These are phyloP conservation scores for Pangasius djambal DNA, from an alignment of 2,797 vertebrate species.

Conservation along the genomic window DNA sequence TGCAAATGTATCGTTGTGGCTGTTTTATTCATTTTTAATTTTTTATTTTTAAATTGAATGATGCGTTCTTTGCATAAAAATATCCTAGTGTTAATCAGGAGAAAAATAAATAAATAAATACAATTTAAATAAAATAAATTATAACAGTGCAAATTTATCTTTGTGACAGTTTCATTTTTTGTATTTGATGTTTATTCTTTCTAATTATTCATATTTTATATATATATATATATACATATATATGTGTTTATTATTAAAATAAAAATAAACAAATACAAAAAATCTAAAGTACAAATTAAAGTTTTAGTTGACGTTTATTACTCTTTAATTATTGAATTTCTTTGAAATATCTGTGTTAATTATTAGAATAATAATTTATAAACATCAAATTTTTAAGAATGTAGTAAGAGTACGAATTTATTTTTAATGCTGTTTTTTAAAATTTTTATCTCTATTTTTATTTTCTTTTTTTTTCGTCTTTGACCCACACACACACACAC, in stretches of 20 bases:
- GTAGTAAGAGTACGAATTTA: neutral
- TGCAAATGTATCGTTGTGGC: neutral
- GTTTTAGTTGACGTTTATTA: neutral
- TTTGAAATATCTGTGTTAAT: neutral
- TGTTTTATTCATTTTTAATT: neutral
- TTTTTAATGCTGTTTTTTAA: neutral
- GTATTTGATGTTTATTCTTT: too few relatives aligned
- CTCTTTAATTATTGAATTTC: neutral
- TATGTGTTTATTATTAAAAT: neutral
- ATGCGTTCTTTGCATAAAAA: neutral
- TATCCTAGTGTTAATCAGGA: neutral
- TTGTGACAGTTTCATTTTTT: neutral
- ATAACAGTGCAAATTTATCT: neutral
- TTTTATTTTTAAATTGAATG: neutral
- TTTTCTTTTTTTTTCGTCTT: neutral
- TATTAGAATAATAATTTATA: neutral
- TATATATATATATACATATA: too few relatives aligned
- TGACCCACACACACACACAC: slow-evolving; percentile 27
- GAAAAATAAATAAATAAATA: neutral
- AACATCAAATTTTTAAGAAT: neutral
- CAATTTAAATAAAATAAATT: neutral
- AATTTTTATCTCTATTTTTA: neutral
- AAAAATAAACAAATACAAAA: neutral
- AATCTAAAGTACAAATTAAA: neutral
- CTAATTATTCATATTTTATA: too few relatives aligned